A percentile compares a stretch with the other conserved stretches of the same genome.
Conservation (phyloP, 2,888 invertebrate genomes). For the Pogonocherus hispidulus region DNA sequence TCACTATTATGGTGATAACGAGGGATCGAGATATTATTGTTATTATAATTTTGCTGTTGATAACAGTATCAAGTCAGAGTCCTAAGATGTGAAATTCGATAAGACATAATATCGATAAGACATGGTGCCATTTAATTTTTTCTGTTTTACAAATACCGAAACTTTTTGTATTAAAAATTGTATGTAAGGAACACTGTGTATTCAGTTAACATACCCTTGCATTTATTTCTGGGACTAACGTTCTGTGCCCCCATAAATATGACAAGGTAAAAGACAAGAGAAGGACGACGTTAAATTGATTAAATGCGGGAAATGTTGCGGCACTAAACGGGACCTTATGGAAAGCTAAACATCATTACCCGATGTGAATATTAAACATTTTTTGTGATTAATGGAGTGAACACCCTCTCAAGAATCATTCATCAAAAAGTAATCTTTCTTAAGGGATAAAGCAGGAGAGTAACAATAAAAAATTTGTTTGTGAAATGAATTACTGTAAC, state of each 20-base stretch:
- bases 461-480: conserved; percentile 21
- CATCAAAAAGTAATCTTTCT: conserved; percentile 33
- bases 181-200: too few species aligned
- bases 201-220: not conserved
- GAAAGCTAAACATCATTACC: conserved; percentile 36
- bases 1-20: too few species aligned
- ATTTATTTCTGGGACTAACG: not conserved
- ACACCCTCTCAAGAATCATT: conserved; percentile 30
- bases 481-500: conserved; percentile 3
- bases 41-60: too few species aligned
- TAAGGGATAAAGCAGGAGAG: conserved; percentile 19
- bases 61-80: too few species aligned
- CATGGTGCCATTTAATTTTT: too few species aligned
- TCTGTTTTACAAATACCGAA: too few species aligned
- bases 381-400: conserved; percentile 33
- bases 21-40: too few species aligned
- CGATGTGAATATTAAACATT: conserved; percentile 36
- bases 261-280: conserved; percentile 24
- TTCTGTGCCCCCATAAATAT: not conserved
- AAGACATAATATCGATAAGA: too few species aligned
- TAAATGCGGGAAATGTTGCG: conserved; percentile 45
- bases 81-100: too few species aligned
- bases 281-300: conserved; percentile 39
- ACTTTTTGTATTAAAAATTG: too few species aligned
- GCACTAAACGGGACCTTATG: conserved; percentile 33